Evolutionary conservation across 1,140 invertebrate genomes (phyloP), one percentile per base, ranked within the genome.

Genomic region (Pseudoatta argentina): DNA sequence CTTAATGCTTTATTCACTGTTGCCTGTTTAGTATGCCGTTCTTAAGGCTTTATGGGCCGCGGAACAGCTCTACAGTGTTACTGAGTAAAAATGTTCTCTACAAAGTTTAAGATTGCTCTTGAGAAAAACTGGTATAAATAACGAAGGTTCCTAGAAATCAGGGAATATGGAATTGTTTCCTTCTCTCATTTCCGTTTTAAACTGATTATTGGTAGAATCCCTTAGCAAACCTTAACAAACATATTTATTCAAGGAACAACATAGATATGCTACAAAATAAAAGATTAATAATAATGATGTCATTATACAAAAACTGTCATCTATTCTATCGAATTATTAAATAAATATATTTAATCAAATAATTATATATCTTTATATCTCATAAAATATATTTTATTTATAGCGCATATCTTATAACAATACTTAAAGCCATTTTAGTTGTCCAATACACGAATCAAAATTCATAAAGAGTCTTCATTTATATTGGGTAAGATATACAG

Each of bases 21-120:
- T 63, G 61, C 73, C 83, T 85, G 75, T 88, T 88, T 89, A 86
- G 59, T 75, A 79, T 72, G 81, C 51, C 72, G 30, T 48, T 69
- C 57, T 39, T n/a, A 27, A 48, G 14, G 61, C 18, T 76, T 73
- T 88, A 89, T 86, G 85, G 78, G 14, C 63, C 78, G 76, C 14
- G 61, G 69, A 71, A 81, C 27, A 71, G 61, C 18, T 72, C 24
- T 21, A 18, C 69, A 63, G n/a, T 69, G 14, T 6, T 44, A 48
- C 34, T 10, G 39, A 14, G 34, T 82, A 21, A 79, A 39, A 79
- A 39, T 51, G n/a, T 34, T 18, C 57, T 48, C 1, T 30, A 39
- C 30, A n/a, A 39, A 51, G 24, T 63, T 75, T 14, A 48, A 72
- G 27, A 51, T 57, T 48, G 34, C 21, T 72, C 57, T 59, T n/a